phyloP scores from a whole-genome alignment of 2,888 invertebrate species.

The Dasypogon diadema region DNA sequence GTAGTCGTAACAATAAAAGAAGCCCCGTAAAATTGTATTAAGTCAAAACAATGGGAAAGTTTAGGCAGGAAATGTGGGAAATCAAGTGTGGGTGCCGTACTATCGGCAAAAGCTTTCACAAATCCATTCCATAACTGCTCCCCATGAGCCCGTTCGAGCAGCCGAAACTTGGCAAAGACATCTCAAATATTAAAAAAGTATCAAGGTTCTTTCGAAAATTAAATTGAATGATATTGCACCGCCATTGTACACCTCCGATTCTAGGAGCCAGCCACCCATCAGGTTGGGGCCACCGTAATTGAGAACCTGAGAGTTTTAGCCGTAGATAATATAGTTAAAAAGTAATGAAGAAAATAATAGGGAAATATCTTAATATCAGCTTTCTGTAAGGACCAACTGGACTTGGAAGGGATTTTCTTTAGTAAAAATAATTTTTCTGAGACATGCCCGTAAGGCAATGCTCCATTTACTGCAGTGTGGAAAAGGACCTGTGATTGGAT shows the following conservation, averaged over 20 bases:
- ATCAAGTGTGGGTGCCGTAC: no score
- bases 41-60: no score
- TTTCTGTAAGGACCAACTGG: background rate
- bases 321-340: slow-evolving; percentile 27
- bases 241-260: background rate
- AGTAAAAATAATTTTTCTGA: background rate
- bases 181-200: background rate
- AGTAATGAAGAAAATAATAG: slow-evolving; percentile 18
- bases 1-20: background rate
- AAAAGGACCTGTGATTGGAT: background rate
- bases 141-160: no score
- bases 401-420: background rate
- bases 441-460: slow-evolving; percentile 9
- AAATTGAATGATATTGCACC: slow-evolving; percentile 16
- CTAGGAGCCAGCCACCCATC: no score
- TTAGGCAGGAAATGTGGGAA: no score
- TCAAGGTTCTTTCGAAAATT: background rate
- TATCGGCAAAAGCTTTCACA: no score
- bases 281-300: slow-evolving; percentile 10
- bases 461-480: background rate
- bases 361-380: background rate
- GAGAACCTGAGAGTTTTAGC: background rate
- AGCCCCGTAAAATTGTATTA: background rate
- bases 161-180: no score
- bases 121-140: no score